Percentiles rank a stretch among this genome's conserved stretches.
These are phyloP conservation scores for Chaenodraco wilsoni DNA, from an alignment of 2,797 vertebrate species.

Conservation along the genomic window DNA sequence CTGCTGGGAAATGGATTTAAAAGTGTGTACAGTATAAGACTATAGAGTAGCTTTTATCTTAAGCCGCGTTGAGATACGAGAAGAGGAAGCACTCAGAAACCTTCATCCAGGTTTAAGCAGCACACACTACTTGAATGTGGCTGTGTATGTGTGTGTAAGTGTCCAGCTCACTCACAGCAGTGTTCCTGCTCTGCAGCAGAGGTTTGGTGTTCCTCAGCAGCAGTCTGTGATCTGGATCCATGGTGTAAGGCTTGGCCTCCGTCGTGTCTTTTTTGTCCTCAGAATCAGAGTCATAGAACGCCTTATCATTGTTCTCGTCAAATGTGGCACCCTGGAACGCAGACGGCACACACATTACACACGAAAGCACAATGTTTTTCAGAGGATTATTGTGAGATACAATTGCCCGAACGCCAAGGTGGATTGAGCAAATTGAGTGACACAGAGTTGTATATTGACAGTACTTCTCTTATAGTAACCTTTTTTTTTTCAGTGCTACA, in stretches of 20 bases:
- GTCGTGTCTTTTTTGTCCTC: slow-evolving; percentile 85
- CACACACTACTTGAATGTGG: neutral
- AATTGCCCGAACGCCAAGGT: neutral
- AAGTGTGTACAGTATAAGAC: slow-evolving; percentile 2
- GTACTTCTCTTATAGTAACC: neutral
- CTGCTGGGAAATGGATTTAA: slow-evolving; percentile 1
- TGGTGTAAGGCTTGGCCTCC: slow-evolving; percentile 83
- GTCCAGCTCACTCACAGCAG: slow-evolving; percentile 86
- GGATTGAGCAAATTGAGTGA: neutral
- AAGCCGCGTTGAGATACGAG: slow-evolving; percentile 3
- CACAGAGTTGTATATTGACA: neutral
- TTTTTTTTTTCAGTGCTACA: neutral
- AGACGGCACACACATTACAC: neutral
- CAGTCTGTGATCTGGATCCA: slow-evolving; percentile 96
- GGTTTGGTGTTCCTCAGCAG: slow-evolving; percentile 95
- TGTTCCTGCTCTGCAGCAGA: slow-evolving; percentile 96
- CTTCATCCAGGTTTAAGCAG: neutral
- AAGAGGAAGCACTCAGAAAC: neutral
- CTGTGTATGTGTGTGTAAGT: neutral
- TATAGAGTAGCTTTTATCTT: slow-evolving; percentile 18
- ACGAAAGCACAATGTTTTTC: neutral
- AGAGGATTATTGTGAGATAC: neutral
- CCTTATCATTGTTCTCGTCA: slow-evolving; percentile 86
- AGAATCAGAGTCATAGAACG: slow-evolving; percentile 92
- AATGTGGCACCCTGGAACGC: slow-evolving; percentile 81